Conservation (phyloP, 2,797 vertebrate species). For the Xenopus petersii region DNA sequence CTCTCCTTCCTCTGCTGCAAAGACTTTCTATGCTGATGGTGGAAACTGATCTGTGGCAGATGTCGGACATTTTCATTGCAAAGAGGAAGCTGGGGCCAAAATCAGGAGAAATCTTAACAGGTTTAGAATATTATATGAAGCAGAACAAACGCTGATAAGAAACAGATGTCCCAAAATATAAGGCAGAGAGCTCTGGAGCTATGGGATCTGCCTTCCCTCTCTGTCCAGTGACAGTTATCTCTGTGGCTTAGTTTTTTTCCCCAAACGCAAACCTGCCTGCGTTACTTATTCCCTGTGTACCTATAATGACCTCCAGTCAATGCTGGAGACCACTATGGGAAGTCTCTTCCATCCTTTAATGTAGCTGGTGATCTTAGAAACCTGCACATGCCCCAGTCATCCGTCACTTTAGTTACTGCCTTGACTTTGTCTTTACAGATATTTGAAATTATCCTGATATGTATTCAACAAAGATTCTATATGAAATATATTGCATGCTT, state of each 20-base stretch:
- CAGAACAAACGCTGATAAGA: constrained; percentile 26
- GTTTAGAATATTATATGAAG: constrained; percentile 18
- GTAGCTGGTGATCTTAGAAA: too few species aligned
- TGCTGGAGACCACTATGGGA: constrained; percentile 1
- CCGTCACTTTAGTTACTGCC: too few species aligned
- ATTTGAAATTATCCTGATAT: too few species aligned
- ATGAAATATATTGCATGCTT: too few species aligned
- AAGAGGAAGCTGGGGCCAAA: constrained; percentile 18
- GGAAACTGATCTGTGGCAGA: not conserved
- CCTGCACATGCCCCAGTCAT: too few species aligned
- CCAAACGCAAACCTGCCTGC: constrained; percentile 10
- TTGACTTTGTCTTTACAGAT: too few species aligned
- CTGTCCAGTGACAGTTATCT: constrained; percentile 22
- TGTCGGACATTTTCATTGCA: constrained; percentile 9
- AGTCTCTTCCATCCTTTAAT: too few species aligned
- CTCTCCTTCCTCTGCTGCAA: too few species aligned
- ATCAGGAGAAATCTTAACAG: constrained; percentile 22
- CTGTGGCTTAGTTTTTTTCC: constrained; percentile 2
- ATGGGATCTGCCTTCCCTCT: constrained; percentile 29
- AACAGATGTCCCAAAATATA: constrained; percentile 37
- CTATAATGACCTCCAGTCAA: constrained; percentile 5
- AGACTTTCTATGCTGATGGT: too few species aligned
- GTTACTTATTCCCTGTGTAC: constrained; percentile 16
- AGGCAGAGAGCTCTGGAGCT: constrained; percentile 23
- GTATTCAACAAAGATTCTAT: too few species aligned